Base-by-base conservation (phyloP, 2,113 vertebrate genomes). In the Athene cunicularia region DNA sequence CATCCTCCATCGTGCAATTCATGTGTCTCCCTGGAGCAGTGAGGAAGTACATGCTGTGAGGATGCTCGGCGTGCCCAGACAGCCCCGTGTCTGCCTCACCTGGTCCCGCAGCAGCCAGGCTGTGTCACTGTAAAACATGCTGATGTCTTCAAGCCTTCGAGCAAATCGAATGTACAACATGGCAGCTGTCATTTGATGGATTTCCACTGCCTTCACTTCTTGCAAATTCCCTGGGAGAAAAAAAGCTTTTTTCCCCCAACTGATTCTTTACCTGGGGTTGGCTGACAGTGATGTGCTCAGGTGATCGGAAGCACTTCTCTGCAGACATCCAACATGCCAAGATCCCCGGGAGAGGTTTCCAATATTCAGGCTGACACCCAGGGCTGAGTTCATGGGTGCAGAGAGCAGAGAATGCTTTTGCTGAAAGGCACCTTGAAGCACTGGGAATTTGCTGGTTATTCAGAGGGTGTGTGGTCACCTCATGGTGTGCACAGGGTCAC, bases 31-130 rank as follows among this genome's bases (percentile, higher is more conserved):
- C 60, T 9, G 14, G 7, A 56, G 66, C 66, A 73, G 39, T 2
- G 24, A 26, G 47, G 39, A 21, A 27, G 45, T 0, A 14, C 8
- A 3, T 5, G 30, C 59, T 16, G 26, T 2, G 3, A 35, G 30
- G 27, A 20, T 3, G 2, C 39, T 22, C 2, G 0, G 32, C 2
- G 0, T 5, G 37, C 39, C 14, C 50, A 59, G 30, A 8, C 35
- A 73, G 26, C 30, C 60, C 30, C 0, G 2, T 5, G 4, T 5
- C 55, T 11, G 32, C 35, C 17, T n/a, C 3, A 33, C 55, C 68
- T 26, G 23, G 55, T 74, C 47, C 39, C 0, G 2, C 73, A 74
- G 35, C 47, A 3, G 0, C 49, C 13, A 4, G 35, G 72, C 50
- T 12, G 35, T 24, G 41, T 47, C 43, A 6, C 28, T 30, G 28